Base-by-base conservation (phyloP, 2,113 vertebrate genomes). In the Pagrus major region DNA sequence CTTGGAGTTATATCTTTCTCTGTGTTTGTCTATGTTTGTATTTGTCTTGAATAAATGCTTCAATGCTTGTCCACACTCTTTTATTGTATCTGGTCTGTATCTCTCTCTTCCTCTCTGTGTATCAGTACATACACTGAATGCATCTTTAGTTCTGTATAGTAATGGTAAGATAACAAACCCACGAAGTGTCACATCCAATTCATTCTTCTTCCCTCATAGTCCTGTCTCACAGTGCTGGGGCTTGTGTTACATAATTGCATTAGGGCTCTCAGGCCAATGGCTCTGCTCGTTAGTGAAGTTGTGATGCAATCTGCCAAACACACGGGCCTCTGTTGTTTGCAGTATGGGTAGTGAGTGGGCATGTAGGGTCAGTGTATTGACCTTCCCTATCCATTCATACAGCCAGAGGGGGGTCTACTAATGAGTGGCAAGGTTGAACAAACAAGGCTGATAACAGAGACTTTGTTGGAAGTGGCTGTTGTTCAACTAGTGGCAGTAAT, bases 201-300 rank as follows among this genome's bases (percentile, higher is more conserved):
- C 66, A 71, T 71, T 83, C 59, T 39, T 80, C 73, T 44, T 61
- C 55, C 67, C 25, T 46, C 46, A 35, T n/a, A 55, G 39, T 78
- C 70, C 68, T 9, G 21, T 67, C 84, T 80, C 79, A 55, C 55
- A 76, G 75, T 59, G 47, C 69, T 6, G 56, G 70, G 76, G 80
- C 61, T 85, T 82, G 87, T 76, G 85, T 94, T 93, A 86, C 87
- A 84, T 93, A 93, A 94, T 92, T 90, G 85, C 86, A 91, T 92
- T 92, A 90, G 89, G n/a, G 78, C 90, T 90, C 84, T 83, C 86
- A 82, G 88, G 85, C 91, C 83, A 59, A n/a, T 78, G 78, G 77
- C 77, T 80, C 56, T 81, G 86, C 88, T 93, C 60, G 80, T 93
- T 93, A 93, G 91, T 3, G 52, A 74, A 23, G 73, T 76, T 75